phyloP scores from a whole-genome alignment of 2,888 invertebrate genomes.

The Agrypnus murinus region DNA sequence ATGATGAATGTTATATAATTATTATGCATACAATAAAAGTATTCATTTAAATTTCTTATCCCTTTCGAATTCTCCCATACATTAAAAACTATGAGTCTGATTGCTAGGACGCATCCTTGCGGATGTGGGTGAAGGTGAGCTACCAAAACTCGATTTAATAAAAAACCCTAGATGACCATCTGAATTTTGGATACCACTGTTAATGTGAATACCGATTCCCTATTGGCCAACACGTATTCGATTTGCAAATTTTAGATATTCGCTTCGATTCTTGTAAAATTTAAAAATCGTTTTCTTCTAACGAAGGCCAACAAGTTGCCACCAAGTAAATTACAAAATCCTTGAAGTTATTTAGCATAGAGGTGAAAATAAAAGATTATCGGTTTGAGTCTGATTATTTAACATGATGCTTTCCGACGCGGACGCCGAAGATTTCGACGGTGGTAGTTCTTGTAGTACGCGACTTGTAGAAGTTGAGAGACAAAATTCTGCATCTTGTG shows the following conservation, averaged over 20 bases:
- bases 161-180: slow-evolving; percentile 30
- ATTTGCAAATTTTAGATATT: slow-evolving; percentile 21
- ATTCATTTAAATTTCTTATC: slow-evolving; percentile 28
- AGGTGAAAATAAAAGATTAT: slow-evolving; percentile 59
- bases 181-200: slow-evolving; percentile 30
- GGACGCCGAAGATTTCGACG: slow-evolving; percentile 64
- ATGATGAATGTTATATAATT: slow-evolving; percentile 37
- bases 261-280: slow-evolving; percentile 10
- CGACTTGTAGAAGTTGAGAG: slow-evolving; percentile 75
- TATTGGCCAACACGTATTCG: slow-evolving; percentile 16
- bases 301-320: slow-evolving; percentile 61
- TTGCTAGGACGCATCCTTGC: slow-evolving; percentile 48
- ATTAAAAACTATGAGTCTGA: neutral
- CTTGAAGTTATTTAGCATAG: slow-evolving; percentile 61
- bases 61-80: slow-evolving; percentile 36
- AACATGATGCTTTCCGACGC: slow-evolving; percentile 63
- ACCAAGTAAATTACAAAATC: slow-evolving; percentile 47
- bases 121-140: slow-evolving; percentile 50
- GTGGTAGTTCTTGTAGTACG: slow-evolving; percentile 56
- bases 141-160: slow-evolving; percentile 30
- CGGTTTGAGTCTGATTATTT: slow-evolving; percentile 6
- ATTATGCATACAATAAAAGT: slow-evolving; percentile 40
- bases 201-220: slow-evolving; percentile 26
- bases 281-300: neutral
- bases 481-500: slow-evolving; percentile 77